Conservation (phyloP, 1,140 invertebrate genomes). For the Nasonia giraulti region DNA sequence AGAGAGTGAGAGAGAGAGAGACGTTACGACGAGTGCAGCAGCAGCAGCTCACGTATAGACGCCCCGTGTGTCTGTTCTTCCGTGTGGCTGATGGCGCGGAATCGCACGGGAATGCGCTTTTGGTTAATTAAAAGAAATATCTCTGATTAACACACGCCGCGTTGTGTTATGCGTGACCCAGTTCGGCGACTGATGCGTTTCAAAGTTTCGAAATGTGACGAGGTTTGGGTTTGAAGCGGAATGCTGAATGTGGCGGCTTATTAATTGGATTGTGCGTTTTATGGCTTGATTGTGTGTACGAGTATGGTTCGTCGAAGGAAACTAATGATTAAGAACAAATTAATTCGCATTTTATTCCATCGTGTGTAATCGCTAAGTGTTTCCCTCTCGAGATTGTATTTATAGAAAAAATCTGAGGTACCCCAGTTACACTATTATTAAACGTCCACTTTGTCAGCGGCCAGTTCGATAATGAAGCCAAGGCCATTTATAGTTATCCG, state of each 20-base stretch:
- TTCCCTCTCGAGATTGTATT: background rate
- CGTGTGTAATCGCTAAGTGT: no score
- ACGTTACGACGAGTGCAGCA: background rate
- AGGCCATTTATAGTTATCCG: constrained; percentile 1
- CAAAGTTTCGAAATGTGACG: background rate
- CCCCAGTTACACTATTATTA: constrained; percentile 14
- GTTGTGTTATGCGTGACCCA: background rate
- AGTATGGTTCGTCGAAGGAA: no score
- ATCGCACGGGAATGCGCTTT: no score
- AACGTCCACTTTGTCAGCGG: background rate
- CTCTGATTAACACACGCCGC: no score
- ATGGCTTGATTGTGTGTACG: no score
- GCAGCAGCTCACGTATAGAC: background rate
- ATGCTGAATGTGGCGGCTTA: background rate
- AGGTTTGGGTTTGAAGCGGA: no score
- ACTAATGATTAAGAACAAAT: no score
- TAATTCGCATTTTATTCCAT: no score
- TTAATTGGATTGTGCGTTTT: background rate
- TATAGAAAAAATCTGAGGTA: background rate
- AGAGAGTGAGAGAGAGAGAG: background rate
- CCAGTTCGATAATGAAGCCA: background rate
- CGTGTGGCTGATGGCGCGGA: background rate
- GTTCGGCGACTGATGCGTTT: no score
- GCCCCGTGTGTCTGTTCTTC: no score
- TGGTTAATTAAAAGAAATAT: no score